Evolutionary conservation across 2,797 vertebrate species (phyloP).

Genomic region (Platyrinchus mystaceus): DNA sequence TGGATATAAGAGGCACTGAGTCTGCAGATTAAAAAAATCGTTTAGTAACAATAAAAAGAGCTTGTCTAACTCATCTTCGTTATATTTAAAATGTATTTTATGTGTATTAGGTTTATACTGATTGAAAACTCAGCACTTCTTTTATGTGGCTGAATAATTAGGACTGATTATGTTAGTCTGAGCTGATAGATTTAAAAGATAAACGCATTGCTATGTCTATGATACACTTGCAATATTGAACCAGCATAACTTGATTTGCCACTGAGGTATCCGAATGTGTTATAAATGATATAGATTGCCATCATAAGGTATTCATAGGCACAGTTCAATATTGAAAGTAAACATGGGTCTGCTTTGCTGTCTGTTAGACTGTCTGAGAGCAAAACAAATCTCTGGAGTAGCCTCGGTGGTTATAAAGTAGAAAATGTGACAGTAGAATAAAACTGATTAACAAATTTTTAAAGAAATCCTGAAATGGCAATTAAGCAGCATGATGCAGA

Average conservation of each 20-base stretch:
- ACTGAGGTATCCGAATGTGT: background rate
- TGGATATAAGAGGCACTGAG: background rate
- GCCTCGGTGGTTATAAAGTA: background rate
- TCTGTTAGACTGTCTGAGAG: background rate
- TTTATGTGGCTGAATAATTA: constrained; percentile 38
- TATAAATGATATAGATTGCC: background rate
- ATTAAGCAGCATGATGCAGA: background rate
- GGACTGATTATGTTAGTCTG: background rate
- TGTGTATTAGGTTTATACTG: constrained; percentile 5
- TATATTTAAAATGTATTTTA: constrained; percentile 20
- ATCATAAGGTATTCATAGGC: background rate
- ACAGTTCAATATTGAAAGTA: background rate
- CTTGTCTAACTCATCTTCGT: background rate
- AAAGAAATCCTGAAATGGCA: background rate
- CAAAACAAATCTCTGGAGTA: background rate
- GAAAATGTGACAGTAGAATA: background rate
- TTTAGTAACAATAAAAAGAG: background rate
- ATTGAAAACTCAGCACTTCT: background rate
- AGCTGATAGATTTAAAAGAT: background rate
- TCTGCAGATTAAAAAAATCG: background rate
- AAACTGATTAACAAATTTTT: background rate
- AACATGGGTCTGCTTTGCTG: background rate
- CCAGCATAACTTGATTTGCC: background rate
- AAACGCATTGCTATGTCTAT: background rate
- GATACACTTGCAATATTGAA: background rate